phyloP scores from a whole-genome alignment of 2,888 invertebrate species.

The Alsophila aescularia region DNA sequence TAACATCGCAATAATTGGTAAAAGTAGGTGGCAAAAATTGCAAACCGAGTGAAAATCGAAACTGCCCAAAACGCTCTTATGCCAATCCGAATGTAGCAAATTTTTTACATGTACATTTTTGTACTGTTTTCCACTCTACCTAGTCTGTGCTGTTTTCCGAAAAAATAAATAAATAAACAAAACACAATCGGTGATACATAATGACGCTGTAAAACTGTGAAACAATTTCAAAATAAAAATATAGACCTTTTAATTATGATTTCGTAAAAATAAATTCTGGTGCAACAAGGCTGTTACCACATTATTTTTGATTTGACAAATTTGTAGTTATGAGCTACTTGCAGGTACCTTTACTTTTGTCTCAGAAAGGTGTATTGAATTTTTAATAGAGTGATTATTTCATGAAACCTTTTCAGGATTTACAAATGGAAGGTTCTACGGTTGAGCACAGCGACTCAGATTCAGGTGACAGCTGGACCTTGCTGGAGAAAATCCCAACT shows the following conservation, averaged over 20 bases:
- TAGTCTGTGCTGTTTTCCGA: no score
- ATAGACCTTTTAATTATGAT: constrained; percentile 13
- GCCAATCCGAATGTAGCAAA: no score
- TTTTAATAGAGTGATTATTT: neutral
- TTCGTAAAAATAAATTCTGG: constrained; percentile 30
- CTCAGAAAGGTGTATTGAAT: neutral
- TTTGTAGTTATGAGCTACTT: constrained; percentile 19
- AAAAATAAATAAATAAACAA: neutral
- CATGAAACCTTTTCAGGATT: constrained; percentile 17
- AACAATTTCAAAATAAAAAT: constrained; percentile 18
- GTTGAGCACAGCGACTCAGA: constrained; percentile 80
- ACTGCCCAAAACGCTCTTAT: no score
- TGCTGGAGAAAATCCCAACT: constrained; percentile 63
- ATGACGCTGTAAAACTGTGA: no score
- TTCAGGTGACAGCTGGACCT: constrained; percentile 81
- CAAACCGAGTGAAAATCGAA: no score
- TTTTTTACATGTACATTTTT: no score
- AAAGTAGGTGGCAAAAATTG: no score
- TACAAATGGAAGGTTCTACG: constrained; percentile 68
- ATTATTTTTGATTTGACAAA: constrained; percentile 9
- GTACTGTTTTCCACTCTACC: no score
- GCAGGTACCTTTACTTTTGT: constrained; percentile 19
- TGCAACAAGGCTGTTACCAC: constrained; percentile 10
- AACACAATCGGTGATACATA: neutral
- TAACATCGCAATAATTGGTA: no score